phyloP scores from a whole-genome alignment of 1,140 invertebrate species.

The Mylabris phalerata region DNA sequence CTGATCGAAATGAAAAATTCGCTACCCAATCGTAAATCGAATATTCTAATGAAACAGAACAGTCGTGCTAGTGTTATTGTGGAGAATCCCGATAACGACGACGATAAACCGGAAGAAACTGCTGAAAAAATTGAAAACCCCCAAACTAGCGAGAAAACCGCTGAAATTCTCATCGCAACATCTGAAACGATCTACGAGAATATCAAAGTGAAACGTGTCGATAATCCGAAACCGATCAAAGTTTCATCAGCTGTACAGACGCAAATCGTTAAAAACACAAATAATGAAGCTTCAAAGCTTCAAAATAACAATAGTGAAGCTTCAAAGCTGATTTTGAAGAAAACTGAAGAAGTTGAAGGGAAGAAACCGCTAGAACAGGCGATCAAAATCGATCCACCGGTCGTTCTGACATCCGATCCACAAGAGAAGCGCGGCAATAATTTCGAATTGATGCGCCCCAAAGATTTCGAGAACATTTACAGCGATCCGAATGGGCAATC shows the following conservation, averaged over 20 bases:
- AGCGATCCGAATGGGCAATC: slow-evolving; percentile 30
- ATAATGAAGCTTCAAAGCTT: slow-evolving; percentile 17
- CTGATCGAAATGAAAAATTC: slow-evolving; percentile 61
- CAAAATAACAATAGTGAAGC: not conserved
- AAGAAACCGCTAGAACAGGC: not conserved
- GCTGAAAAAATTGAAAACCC: not conserved
- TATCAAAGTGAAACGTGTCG: slow-evolving; percentile 34
- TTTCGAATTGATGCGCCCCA: slow-evolving; percentile 37
- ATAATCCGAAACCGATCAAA: slow-evolving; percentile 34
- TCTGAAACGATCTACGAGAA: slow-evolving; percentile 38
- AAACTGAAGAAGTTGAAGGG: not conserved
- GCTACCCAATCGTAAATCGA: slow-evolving; percentile 47
- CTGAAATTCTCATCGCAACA: slow-evolving; percentile 29
- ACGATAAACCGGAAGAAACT: slow-evolving; percentile 2
- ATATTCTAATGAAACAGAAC: slow-evolving; percentile 28
- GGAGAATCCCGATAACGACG: slow-evolving; percentile 27
- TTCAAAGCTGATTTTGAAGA: slow-evolving; percentile 4
- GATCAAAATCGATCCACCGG: slow-evolving; percentile 21
- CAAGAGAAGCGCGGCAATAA: slow-evolving; percentile 13
- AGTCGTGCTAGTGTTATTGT: slow-evolving; percentile 32
- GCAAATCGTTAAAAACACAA: slow-evolving; percentile 32
- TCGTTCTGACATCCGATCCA: not conserved
- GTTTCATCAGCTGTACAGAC: slow-evolving; percentile 35
- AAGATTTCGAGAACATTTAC: slow-evolving; percentile 42
- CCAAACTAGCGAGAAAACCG: slow-evolving; percentile 14